Percentiles rank a stretch among this genome's conserved stretches.
phyloP scores from a whole-genome alignment of 1,140 invertebrate genomes.

The Whitmania pigra region DNA sequence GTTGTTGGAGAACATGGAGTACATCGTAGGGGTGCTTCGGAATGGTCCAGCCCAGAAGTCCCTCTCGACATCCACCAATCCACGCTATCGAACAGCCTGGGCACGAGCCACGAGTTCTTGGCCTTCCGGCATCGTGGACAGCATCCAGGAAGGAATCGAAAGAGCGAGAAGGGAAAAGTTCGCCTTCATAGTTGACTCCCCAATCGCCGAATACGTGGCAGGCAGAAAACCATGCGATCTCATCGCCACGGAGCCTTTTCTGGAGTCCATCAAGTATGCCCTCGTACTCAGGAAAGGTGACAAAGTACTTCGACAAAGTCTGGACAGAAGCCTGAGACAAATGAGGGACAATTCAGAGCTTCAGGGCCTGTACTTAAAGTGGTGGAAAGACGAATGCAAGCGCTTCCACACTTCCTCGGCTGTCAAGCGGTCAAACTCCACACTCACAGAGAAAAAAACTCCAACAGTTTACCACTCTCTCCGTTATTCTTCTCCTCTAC shows the following conservation, averaged over 20 bases:
- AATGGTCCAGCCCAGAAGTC: constrained; percentile 13
- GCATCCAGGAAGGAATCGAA: constrained; percentile 24
- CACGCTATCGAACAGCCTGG: constrained; percentile 5
- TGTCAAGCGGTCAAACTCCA: background rate
- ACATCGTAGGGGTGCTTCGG: constrained; percentile 15
- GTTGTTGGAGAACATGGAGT: constrained; percentile 11
- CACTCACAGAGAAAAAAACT: background rate
- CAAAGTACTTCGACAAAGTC: background rate
- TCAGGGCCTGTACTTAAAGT: constrained; percentile 20
- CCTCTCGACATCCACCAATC: constrained; percentile 19
- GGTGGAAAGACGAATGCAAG: constrained; percentile 21
- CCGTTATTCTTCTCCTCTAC: too few species aligned
- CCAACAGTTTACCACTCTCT: background rate
- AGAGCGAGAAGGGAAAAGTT: constrained; percentile 24
- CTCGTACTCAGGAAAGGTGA: constrained; percentile 18
- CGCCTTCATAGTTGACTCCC: constrained; percentile 27
- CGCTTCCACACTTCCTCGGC: background rate
- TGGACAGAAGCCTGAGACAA: constrained; percentile 14
- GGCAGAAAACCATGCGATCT: constrained; percentile 28
- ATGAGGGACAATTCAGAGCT: constrained; percentile 13
- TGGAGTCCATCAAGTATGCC: constrained; percentile 19
- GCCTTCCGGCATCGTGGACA: constrained; percentile 22
- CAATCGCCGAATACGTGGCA: constrained; percentile 27
- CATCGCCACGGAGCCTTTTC: constrained; percentile 22
- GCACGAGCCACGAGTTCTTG: constrained; percentile 20